Percentiles rank a stretch among this genome's conserved stretches.
Evolutionary conservation across 2,888 invertebrate species (phyloP).

Genomic region (Pyrrhia umbra): DNA sequence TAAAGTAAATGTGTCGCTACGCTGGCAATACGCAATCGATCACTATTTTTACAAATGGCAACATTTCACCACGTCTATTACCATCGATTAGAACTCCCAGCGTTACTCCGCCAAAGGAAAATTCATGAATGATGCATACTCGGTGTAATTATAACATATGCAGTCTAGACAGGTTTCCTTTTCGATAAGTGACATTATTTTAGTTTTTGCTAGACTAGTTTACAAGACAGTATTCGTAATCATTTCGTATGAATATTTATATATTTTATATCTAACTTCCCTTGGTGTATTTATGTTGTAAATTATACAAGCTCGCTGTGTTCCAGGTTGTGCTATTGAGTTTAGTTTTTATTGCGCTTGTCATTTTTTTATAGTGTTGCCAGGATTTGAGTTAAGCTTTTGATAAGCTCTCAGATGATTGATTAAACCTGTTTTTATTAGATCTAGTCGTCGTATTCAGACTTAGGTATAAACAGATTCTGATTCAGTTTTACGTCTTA

Average conservation of each 20-base stretch:
- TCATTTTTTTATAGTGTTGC: conserved; percentile 23
- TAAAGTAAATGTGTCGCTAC: conserved; percentile 16
- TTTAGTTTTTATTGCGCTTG: conserved; percentile 18
- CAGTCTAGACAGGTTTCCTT: conserved; percentile 45
- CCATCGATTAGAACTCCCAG: conserved; percentile 35
- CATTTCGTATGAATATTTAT: conserved; percentile 53
- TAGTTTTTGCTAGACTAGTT: conserved; percentile 43
- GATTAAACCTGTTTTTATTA: conserved; percentile 36
- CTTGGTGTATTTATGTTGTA: conserved; percentile 35
- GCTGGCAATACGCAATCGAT: conserved; percentile 21
- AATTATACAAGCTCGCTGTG: conserved; percentile 16
- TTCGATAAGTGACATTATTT: conserved; percentile 50
- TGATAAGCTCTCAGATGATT: conserved; percentile 39
- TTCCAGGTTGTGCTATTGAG: conserved; percentile 19
- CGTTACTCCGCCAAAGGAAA: conserved; percentile 40
- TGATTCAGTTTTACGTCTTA: background rate
- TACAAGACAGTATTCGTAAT: conserved; percentile 47
- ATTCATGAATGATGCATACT: conserved; percentile 56
- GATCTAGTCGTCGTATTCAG: conserved; percentile 13
- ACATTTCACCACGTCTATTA: conserved; percentile 41
- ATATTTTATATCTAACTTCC: conserved; percentile 43
- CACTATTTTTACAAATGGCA: conserved; percentile 31
- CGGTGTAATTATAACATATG: conserved; percentile 46
- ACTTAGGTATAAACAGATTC: background rate
- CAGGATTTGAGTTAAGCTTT: conserved; percentile 40